Evolutionary conservation across 2,113 vertebrate species (phyloP).

Genomic region (Eupsittula cactorum): DNA sequence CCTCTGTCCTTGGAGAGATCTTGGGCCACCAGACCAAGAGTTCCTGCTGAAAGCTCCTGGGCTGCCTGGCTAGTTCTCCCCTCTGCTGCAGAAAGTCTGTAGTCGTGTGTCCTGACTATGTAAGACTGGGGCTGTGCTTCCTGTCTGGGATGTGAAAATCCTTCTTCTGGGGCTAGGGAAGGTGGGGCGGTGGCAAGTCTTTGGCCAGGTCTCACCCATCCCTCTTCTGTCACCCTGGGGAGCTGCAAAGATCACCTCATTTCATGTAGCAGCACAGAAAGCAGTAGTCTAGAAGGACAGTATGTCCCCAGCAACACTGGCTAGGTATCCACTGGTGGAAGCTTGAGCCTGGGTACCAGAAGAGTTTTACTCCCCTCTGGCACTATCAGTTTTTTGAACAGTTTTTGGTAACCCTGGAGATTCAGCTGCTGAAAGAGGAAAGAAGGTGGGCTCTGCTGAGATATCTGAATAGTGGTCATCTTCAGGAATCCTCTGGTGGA

Average conservation of each 20-base stretch:
- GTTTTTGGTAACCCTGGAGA: neutral
- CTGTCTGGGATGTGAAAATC: neutral
- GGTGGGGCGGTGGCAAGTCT: neutral
- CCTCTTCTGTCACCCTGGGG: neutral
- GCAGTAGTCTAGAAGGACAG: neutral
- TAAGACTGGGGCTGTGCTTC: neutral
- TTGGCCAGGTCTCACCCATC: neutral
- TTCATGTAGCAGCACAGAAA: neutral
- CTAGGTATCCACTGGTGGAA: neutral
- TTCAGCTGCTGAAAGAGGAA: neutral
- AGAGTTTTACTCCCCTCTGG: neutral
- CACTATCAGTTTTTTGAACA: neutral
- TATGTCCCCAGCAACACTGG: accelerated
- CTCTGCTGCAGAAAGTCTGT: neutral
- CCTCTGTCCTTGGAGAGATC: neutral
- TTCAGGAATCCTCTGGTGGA: neutral
- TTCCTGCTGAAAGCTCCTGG: neutral
- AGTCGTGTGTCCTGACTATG: accelerated
- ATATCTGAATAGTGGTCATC: neutral
- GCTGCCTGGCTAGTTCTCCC: neutral
- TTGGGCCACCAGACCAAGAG: neutral
- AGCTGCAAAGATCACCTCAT: neutral
- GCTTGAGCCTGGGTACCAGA: neutral
- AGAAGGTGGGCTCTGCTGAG: neutral
- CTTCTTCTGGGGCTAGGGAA: neutral